A percentile compares a stretch with the other conserved stretches of the same genome.
Conservation (phyloP, 2,113 vertebrate species). For the Pycnonotus jocosus region DNA sequence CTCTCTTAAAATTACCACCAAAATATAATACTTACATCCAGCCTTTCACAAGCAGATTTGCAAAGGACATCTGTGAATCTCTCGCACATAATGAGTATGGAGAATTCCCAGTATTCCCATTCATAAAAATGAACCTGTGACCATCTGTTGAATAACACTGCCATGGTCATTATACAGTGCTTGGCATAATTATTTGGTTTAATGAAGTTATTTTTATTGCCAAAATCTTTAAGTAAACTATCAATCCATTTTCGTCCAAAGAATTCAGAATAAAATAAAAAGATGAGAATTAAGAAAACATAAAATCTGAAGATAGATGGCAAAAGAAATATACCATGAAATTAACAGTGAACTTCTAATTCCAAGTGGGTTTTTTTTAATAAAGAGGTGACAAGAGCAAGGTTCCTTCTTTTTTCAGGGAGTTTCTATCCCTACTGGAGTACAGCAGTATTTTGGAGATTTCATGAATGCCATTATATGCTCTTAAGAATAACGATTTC, state of each 20-base stretch:
- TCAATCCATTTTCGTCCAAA: neutral
- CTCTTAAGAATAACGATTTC: neutral
- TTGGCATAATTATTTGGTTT: conserved; percentile 6
- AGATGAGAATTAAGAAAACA: neutral
- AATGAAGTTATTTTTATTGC: neutral
- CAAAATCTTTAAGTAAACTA: conserved; percentile 29
- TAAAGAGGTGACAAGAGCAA: neutral
- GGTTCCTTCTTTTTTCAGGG: neutral
- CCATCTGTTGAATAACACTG: conserved; percentile 49
- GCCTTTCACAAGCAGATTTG: conserved; percentile 36
- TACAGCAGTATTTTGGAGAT: neutral
- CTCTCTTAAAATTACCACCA: neutral
- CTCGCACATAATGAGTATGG: neutral
- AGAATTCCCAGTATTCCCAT: conserved; percentile 47
- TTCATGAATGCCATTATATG: neutral
- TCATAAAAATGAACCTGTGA: conserved; percentile 54
- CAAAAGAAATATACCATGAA: neutral
- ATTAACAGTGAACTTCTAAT: neutral
- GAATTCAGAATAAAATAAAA: conserved; percentile 12
- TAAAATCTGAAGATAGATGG: neutral
- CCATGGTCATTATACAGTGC: neutral
- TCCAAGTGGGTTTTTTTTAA: neutral
- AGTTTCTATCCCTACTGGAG: neutral
- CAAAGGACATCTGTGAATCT: conserved; percentile 53
- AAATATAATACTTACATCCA: conserved; percentile 39